Evolutionary conservation across 2,797 vertebrate genomes (phyloP), one percentile per base, ranked within the genome.

Genomic region (Fistularia commersonii): DNA sequence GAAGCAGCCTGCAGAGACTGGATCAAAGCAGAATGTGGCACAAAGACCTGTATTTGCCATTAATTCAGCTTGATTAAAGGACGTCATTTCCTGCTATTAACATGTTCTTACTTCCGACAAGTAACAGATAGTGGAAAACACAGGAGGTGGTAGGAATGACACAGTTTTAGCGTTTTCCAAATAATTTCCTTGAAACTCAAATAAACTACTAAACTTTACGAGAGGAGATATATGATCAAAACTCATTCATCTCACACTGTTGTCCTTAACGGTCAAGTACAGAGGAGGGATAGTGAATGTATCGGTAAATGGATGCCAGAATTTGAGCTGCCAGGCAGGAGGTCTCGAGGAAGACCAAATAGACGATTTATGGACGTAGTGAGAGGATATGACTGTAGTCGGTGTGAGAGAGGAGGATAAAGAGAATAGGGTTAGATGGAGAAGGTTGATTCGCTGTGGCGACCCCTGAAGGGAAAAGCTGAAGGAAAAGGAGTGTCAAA

Each of bases 71-170:
- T 64, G 78, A 88, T 87, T 84, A 84, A 87, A 83, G 80, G 77
- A 76, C 72, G 74, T 80, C 74, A 74, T 86, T 89, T 89, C 87
- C 86, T 88, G 83, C 81, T 64, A 82, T 85, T 88, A 85, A 81
- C 77, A 64, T 53, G 64, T 66, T 74, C 66, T 71, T 60, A 64
- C 80, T 69, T 81, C 70, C 62, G 48, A 74, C 76, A 47, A 69
- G 66, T 56, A 74, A 70, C 51, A 51, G 55, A 45, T 60, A 33
- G 65, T 55, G 74, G 64, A 70, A 77, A 72, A 76, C 64, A 56
- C 49, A 84, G 79, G 83, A 85, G 83, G 79, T 70, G 54, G 76
- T 60, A 64, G 52, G 47, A 79, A 62, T 63, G 68, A 77, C 79
- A 72, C 69, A 8, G 54, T 71, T 73, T 70, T 66, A 63, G 54